These are phyloP conservation scores for Eretmocerus hayati DNA, from an alignment of 2,888 invertebrate genomes.

Conservation along the genomic window DNA sequence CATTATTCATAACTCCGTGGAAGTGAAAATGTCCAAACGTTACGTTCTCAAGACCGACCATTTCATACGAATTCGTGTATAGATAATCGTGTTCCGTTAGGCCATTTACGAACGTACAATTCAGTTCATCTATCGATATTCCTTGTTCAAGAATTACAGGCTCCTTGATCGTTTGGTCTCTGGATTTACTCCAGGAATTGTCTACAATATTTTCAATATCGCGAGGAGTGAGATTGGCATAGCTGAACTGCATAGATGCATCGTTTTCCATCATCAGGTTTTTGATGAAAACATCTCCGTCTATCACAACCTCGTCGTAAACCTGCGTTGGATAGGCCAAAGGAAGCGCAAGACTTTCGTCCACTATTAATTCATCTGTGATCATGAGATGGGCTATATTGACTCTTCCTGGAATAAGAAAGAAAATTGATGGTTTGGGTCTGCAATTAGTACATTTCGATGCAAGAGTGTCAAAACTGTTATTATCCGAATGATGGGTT, in stretches of 20 bases:
- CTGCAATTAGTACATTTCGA: no score
- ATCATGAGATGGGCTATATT: conserved; percentile 28
- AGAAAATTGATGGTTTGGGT: no score
- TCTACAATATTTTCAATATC: conserved; percentile 22
- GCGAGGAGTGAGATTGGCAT: not conserved
- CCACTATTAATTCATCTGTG: conserved; percentile 27
- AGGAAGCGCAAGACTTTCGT: conserved; percentile 17
- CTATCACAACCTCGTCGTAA: conserved; percentile 31
- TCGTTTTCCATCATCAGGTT: conserved; percentile 15
- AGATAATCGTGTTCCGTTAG: conserved; percentile 29
- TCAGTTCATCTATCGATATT: conserved; percentile 30
- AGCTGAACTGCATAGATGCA: not conserved
- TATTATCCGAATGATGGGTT: no score
- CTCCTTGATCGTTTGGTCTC: conserved; percentile 27
- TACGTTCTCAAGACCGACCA: conserved; percentile 12
- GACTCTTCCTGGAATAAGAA: conserved; percentile 35
- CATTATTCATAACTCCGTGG: conserved; percentile 17
- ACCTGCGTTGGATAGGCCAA: conserved; percentile 26
- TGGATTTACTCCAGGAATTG: conserved; percentile 35
- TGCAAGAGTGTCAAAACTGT: no score
- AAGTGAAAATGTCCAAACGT: conserved; percentile 28
- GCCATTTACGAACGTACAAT: conserved; percentile 30
- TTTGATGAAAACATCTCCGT: conserved; percentile 28
- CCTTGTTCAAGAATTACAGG: conserved; percentile 27
- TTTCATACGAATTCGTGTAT: conserved; percentile 25